Evolutionary conservation across 2,113 vertebrate species (phyloP).

Genomic region (Prietella phreatophila): DNA sequence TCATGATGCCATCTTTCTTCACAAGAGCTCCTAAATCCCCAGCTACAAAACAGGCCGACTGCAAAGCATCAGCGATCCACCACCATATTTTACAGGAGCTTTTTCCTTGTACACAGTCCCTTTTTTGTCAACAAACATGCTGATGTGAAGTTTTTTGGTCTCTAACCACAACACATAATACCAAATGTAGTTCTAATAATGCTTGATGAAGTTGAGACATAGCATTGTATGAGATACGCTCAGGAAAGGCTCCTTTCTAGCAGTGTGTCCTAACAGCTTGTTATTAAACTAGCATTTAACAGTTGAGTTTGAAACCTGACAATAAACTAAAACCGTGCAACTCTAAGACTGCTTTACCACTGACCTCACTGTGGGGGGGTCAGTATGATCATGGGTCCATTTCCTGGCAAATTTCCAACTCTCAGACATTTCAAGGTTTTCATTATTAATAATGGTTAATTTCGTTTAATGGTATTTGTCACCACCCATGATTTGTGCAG

Average conservation of each 20-base stretch:
- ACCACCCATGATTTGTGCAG: not conserved
- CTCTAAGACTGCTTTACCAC: not conserved
- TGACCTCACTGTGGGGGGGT: not conserved
- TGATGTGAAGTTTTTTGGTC: not conserved
- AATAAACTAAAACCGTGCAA: not conserved
- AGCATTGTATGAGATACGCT: not conserved
- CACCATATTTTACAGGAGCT: not conserved
- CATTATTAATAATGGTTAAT: not conserved
- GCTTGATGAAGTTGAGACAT: not conserved
- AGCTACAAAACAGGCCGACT: not conserved
- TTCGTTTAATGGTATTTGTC: not conserved
- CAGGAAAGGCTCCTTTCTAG: not conserved
- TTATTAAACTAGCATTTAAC: not conserved
- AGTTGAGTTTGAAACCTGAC: not conserved
- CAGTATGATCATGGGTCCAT: not conserved
- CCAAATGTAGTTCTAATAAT: not conserved
- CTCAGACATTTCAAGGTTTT: not conserved
- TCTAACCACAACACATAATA: not conserved
- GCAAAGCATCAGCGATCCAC: slow-evolving; percentile 6
- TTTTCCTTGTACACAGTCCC: not conserved
- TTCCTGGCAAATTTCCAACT: not conserved
- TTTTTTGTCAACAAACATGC: not conserved
- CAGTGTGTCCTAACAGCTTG: not conserved
- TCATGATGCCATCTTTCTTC: slow-evolving; percentile 22
- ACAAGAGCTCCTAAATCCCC: slow-evolving; percentile 5